Evolutionary conservation across 2,888 invertebrate species (phyloP).

Genomic region (Patella depressa): DNA sequence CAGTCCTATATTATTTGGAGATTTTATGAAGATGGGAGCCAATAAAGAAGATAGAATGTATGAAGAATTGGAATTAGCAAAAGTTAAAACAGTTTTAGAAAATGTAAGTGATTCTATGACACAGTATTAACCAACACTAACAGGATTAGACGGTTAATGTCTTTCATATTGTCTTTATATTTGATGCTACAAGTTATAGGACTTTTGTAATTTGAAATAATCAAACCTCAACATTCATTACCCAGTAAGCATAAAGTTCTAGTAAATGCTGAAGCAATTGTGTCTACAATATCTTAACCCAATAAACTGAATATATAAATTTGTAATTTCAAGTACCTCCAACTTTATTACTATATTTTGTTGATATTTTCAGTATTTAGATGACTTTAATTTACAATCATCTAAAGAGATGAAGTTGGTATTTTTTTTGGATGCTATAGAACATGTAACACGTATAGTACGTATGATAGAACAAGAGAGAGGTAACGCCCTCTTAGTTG

Average conservation of each 20-base stretch:
- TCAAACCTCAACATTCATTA: no score
- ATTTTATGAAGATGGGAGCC: constrained; percentile 84
- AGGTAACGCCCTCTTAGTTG: constrained; percentile 72
- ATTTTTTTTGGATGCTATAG: constrained; percentile 79
- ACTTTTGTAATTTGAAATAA: no score
- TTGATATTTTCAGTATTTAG: constrained; percentile 78
- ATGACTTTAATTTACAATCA: constrained; percentile 84
- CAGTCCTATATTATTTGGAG: constrained; percentile 81
- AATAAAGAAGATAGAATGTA: constrained; percentile 83
- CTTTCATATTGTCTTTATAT: no score
- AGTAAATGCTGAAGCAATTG: no score
- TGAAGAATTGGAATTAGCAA: constrained; percentile 84
- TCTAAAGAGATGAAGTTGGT: constrained; percentile 88
- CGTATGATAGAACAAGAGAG: constrained; percentile 71
- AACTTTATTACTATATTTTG: no score
- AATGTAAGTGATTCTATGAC: constrained; percentile 71
- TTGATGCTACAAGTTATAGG: no score
- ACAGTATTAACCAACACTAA: no score
- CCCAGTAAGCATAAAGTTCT: no score
- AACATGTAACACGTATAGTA: constrained; percentile 71
- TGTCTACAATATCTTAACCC: no score
- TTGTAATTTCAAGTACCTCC: no score
- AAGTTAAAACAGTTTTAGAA: constrained; percentile 81
- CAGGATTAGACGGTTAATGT: no score
- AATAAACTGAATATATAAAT: no score